A percentile compares a stretch with the other conserved stretches of the same genome.
These are phyloP conservation scores for Penaeus indicus DNA, from an alignment of 1,140 invertebrate genomes.

Conservation along the genomic window DNA sequence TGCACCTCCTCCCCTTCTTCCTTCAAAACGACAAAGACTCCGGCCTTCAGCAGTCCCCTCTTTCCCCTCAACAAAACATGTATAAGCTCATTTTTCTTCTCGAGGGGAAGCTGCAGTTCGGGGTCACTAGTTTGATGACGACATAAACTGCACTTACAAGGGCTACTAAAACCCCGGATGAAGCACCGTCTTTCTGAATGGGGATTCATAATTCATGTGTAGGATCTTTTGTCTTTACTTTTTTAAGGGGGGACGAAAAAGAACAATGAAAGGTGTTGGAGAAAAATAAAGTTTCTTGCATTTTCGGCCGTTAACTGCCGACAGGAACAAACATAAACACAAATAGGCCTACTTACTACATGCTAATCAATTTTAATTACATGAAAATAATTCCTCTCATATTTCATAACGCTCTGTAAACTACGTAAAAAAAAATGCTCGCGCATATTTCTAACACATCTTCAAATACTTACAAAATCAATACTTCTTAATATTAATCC, in stretches of 20 bases:
- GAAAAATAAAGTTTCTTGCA: too few relatives aligned
- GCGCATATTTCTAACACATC: too few relatives aligned
- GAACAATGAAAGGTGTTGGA: too few relatives aligned
- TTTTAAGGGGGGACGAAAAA: too few relatives aligned
- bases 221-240: constrained; percentile 29
- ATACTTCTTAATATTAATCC: constrained; percentile 45
- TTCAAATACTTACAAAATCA: constrained; percentile 22
- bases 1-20: too few relatives aligned
- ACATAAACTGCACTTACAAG: constrained; percentile 43
- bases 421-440: too few relatives aligned
- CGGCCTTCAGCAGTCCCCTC: constrained; percentile 45
- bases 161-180: not conserved
- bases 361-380: too few relatives aligned
- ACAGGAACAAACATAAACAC: too few relatives aligned
- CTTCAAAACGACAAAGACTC: constrained; percentile 30
- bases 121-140: constrained; percentile 59
- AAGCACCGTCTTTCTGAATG: not conserved
- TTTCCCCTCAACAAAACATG: constrained; percentile 50
- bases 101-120: constrained; percentile 1
- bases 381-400: too few relatives aligned
- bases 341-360: too few relatives aligned
- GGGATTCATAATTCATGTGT: constrained; percentile 8
- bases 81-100: constrained; percentile 49
- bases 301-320: too few relatives aligned
- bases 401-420: too few relatives aligned